phyloP scores from a whole-genome alignment of 2,888 invertebrate species.

The Melipona bicolor region DNA sequence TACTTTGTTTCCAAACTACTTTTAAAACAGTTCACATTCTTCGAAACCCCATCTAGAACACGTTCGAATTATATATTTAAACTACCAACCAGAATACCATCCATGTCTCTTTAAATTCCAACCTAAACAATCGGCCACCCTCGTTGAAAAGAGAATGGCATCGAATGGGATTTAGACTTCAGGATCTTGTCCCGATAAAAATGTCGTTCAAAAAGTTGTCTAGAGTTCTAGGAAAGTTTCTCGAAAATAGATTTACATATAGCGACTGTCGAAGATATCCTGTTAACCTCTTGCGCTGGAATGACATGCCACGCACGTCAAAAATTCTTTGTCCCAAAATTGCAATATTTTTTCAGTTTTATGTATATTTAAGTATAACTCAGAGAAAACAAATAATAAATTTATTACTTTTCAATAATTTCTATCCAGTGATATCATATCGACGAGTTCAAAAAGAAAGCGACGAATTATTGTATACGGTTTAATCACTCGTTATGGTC shows the following conservation, averaged over 20 bases:
- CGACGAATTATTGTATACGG: no score
- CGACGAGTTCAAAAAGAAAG: no score
- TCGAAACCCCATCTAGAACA: conserved; percentile 41
- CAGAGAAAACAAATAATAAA: no score
- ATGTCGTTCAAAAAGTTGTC: conserved; percentile 37
- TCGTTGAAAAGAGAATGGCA: conserved; percentile 30
- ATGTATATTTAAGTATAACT: no score
- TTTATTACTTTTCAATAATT: no score
- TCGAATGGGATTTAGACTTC: conserved; percentile 27
- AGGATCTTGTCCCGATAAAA: conserved; percentile 48
- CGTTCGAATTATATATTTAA: conserved; percentile 52
- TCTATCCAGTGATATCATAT: no score
- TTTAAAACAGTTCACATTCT: not conserved
- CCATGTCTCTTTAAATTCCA: conserved; percentile 64
- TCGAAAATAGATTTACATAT: not conserved
- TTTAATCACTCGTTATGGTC: no score
- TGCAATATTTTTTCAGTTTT: no score
- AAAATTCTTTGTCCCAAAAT: no score
- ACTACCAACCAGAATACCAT: conserved; percentile 51
- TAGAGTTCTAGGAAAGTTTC: conserved; percentile 11
- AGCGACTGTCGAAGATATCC: conserved; percentile 4
- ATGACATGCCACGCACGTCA: no score
- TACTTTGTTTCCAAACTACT: conserved; percentile 17
- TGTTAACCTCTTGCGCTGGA: not conserved
- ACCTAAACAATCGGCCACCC: conserved; percentile 66